Conservation (phyloP, 1,140 invertebrate genomes). For the Gonioctena quinquepunctata region DNA sequence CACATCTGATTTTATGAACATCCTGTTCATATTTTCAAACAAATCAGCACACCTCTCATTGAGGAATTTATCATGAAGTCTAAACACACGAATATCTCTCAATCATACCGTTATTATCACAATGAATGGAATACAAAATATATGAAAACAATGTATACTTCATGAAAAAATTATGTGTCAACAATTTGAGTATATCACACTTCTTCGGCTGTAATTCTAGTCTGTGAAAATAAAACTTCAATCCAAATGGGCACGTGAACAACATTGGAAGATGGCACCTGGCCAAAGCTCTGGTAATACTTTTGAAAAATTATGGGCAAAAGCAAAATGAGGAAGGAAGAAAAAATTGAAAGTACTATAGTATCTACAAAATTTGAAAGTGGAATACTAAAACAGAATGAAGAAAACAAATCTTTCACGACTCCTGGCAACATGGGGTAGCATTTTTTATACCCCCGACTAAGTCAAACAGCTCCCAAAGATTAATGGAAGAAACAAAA, state of each 20-base stretch:
- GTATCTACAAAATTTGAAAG: not conserved
- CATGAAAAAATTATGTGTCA: not conserved
- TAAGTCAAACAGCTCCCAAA: not conserved
- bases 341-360: not conserved
- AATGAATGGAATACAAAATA: not conserved
- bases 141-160: not conserved
- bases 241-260: not conserved
- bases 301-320: not conserved
- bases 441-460: not conserved
- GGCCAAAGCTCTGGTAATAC: not conserved
- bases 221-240: constrained; percentile 4
- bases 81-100: not conserved
- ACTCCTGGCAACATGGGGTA: not conserved
- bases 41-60: too few relatives aligned
- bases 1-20: too few relatives aligned
- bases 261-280: constrained; percentile 2
- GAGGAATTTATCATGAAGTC: not conserved
- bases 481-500: not conserved
- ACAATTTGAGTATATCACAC: not conserved
- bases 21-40: too few relatives aligned
- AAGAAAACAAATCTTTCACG: not conserved
- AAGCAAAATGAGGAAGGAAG: not conserved
- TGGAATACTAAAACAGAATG: not conserved
- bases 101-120: not conserved
- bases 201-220: not conserved